Evolutionary conservation across 2,113 vertebrate species (phyloP).

Genomic region (Channa maculata): DNA sequence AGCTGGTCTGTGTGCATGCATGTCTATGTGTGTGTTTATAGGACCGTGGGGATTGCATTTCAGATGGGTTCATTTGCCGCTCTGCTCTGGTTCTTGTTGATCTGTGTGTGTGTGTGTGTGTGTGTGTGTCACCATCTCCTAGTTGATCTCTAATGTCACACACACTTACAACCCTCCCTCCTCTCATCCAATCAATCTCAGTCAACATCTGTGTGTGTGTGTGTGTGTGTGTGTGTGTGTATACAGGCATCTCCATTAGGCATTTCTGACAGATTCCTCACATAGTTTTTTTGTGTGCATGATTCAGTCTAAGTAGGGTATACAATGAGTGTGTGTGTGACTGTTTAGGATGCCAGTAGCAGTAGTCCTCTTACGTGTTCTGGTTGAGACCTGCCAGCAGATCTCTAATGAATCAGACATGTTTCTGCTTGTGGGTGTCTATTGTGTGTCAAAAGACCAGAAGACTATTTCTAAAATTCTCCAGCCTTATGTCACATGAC

Average conservation of each 20-base stretch:
- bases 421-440: not conserved
- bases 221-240: constrained; percentile 5
- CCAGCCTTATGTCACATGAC: constrained; percentile 37
- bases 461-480: constrained; percentile 38
- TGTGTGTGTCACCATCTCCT: constrained; percentile 40
- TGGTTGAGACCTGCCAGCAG: constrained; percentile 46
- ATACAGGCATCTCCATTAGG: constrained; percentile 31
- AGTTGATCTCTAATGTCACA: constrained; percentile 64
- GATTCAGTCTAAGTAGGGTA: constrained; percentile 30
- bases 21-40: constrained; percentile 53
- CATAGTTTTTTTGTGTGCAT: constrained; percentile 36
- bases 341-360: constrained; percentile 30
- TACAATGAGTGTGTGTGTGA: constrained; percentile 33
- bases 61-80: constrained; percentile 71
- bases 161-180: constrained; percentile 44
- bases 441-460: constrained; percentile 16
- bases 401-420: constrained; percentile 46
- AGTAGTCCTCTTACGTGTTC: constrained; percentile 21
- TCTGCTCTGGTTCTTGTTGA: constrained; percentile 54
- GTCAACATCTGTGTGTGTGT: not conserved
- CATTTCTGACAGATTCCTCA: constrained; percentile 52
- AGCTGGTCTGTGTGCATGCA: constrained; percentile 39
- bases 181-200: constrained; percentile 60
- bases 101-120: constrained; percentile 36
- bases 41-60: constrained; percentile 72